Percentiles rank a stretch among this genome's conserved stretches.
Conservation (phyloP, 2,113 vertebrate species). For the Astur gentilis region DNA sequence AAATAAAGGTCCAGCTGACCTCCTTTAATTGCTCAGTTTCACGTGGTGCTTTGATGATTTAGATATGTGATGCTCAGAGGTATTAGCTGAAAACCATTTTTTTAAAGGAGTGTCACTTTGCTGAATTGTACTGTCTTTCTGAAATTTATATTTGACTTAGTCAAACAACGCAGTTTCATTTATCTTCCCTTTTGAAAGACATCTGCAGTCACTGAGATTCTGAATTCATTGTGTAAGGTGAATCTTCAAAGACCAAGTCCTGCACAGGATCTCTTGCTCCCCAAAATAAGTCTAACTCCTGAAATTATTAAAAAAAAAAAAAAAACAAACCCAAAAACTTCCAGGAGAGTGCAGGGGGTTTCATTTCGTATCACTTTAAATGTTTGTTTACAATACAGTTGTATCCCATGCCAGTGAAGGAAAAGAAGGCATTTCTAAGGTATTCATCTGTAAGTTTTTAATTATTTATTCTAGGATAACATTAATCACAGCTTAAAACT, state of each 20-base stretch:
- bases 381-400: not conserved
- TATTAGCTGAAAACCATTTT: not conserved
- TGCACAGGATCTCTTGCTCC: not conserved
- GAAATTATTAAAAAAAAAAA: not conserved
- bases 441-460: not conserved
- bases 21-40: not conserved
- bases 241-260: not conserved
- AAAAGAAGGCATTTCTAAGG: not conserved
- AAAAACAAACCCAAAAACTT: not conserved
- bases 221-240: not conserved
- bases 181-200: not conserved
- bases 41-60: not conserved
- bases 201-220: not conserved
- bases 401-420: not conserved
- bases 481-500: not conserved
- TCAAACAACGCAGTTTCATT: not conserved
- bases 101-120: not conserved
- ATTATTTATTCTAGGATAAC: not conserved
- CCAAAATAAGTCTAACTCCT: not conserved
- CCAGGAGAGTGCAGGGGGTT: rapidly evolving
- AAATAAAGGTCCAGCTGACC: not conserved
- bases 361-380: not conserved
- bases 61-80: not conserved
- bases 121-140: not conserved
- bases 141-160: not conserved